phyloP scores from a whole-genome alignment of 2,888 invertebrate genomes.

The Cancer borealis region DNA sequence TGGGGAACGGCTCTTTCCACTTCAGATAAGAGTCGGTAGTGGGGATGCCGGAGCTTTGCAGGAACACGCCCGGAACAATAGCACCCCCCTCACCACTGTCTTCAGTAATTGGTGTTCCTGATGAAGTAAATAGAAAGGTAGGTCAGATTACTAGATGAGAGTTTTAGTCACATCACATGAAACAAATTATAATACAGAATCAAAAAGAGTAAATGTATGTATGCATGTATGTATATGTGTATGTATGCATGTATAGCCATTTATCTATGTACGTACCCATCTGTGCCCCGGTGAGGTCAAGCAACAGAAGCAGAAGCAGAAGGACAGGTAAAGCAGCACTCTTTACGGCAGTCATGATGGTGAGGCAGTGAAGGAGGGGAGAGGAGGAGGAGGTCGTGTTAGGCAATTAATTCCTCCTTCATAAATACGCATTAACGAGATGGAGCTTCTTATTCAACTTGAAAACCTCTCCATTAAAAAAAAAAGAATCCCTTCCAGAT shows the following conservation, averaged over 20 bases:
- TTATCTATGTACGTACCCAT: not conserved
- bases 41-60: conserved; percentile 1
- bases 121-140: not conserved
- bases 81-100: not conserved
- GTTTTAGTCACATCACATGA: not conserved
- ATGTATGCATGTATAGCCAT: conserved; percentile 42
- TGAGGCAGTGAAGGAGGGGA: not conserved
- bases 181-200: no score
- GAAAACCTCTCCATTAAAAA: no score
- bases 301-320: not conserved
- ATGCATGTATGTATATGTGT: conserved; percentile 26
- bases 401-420: no score
- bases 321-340: not conserved
- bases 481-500: not conserved
- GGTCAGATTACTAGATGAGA: not conserved
- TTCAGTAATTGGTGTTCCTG: not conserved
- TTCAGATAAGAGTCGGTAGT: not conserved
- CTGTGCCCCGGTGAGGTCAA: not conserved
- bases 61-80: not conserved
- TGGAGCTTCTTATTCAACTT: no score
- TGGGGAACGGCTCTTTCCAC: conserved; percentile 57
- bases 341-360: not conserved
- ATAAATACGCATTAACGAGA: no score
- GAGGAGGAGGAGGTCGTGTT: not conserved
- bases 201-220: not conserved